Base-by-base conservation (phyloP, 2,797 vertebrate genomes). In the Etheostoma nigrum region DNA sequence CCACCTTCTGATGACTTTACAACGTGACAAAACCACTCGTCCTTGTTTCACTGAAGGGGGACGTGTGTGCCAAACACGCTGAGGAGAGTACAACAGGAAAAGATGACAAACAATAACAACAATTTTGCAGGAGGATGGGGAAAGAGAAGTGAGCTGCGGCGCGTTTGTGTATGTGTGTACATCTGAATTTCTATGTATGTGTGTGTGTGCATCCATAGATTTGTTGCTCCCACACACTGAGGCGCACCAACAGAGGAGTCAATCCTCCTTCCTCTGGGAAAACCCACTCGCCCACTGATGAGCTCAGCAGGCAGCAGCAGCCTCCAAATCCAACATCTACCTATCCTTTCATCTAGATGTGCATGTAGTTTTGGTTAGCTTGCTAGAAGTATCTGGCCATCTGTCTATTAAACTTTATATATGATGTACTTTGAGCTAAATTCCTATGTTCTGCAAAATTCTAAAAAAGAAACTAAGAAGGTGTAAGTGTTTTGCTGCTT, bases 1-100 rank as follows among this genome's bases (percentile, higher is more conserved):
- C 92, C 92, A 90, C 93, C 89, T 83, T 69, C 85, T 93, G 91
- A 94, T 94, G 88, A 88, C 90, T 94, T 94, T 93, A 90, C 92
- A 94, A 90, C 70, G 82, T 90, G 90, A 89, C 89, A 66, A 67
- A 85, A 86, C 55, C 77, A 21, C 82, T 79, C 74, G 15, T 74
- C 69, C 79, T 76, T 72, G 84, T 82, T 84, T 85, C 14, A 67
- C 72, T 61, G 54, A 54, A 62, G 36, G 67, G 18, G 49, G 55
- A 68, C n/a, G 3, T 1, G 63, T n/a, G 76, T 60, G 80, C 75
- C 74, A 81, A 40, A 45, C 76, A 55, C 1, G 65, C 74, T 1
- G 27, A 47, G 49, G 76, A 49, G 69, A 53, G 5, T 57, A 62
- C 58, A 6, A 61, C 67, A 45, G 74, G 1, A 73, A 9, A 30